Percentiles rank a stretch among this genome's conserved stretches.
Evolutionary conservation across 2,113 vertebrate species (phyloP).

Genomic region (Malurus alboscapulatus): DNA sequence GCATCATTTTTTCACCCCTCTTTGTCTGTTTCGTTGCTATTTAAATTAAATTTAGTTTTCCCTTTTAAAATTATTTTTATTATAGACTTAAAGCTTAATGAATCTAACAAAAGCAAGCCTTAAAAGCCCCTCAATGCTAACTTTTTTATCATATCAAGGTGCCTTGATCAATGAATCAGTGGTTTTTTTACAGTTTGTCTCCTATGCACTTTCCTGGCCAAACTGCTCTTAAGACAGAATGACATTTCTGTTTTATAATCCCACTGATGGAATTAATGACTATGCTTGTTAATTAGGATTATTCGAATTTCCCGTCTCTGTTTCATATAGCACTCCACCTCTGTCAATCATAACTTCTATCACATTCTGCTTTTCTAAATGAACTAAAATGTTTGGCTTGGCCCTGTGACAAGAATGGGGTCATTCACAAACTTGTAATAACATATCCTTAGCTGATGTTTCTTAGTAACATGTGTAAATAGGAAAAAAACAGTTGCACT

Average conservation of each 20-base stretch:
- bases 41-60: not conserved
- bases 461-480: conserved; percentile 76
- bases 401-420: conserved; percentile 60
- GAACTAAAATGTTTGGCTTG: conserved; percentile 71
- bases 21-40: not conserved
- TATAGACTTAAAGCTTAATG: not conserved
- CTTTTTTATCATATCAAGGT: not conserved
- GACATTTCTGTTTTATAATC: not conserved
- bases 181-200: not conserved
- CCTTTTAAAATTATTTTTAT: not conserved
- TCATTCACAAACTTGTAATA: conserved; percentile 74
- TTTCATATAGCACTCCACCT: conserved; percentile 51
- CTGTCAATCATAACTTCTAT: conserved; percentile 69
- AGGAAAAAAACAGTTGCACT: conserved; percentile 76
- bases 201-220: not conserved
- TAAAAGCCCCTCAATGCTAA: not conserved
- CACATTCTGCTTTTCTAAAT: conserved; percentile 65
- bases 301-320: conserved; percentile 22
- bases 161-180: not conserved
- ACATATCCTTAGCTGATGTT: conserved; percentile 69
- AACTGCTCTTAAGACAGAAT: not conserved
- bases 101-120: not conserved
- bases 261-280: conserved; percentile 27
- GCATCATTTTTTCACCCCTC: not conserved
- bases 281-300: conserved; percentile 36